Evolutionary conservation across 1,140 invertebrate genomes (phyloP).

Genomic region (Calosoma granatense): DNA sequence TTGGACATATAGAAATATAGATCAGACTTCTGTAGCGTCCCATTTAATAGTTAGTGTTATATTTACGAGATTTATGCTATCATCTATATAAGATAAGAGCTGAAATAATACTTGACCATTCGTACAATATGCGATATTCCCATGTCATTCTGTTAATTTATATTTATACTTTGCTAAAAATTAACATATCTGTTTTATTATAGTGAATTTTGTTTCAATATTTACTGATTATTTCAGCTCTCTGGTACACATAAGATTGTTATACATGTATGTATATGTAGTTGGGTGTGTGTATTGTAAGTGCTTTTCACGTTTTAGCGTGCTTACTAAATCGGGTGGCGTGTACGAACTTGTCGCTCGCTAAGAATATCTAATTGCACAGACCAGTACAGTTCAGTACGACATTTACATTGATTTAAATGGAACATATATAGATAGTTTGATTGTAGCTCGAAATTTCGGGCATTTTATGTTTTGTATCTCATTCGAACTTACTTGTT

Average conservation of each 20-base stretch:
- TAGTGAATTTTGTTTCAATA: background rate
- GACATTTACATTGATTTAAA: background rate
- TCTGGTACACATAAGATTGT: too few relatives aligned
- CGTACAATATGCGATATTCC: background rate
- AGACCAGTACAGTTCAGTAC: background rate
- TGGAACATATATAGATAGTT: background rate
- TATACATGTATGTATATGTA: too few relatives aligned
- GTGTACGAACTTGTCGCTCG: too few relatives aligned
- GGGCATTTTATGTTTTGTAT: too few relatives aligned
- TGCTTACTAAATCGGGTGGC: too few relatives aligned
- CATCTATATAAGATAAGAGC: background rate
- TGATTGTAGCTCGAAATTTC: background rate
- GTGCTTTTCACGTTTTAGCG: too few relatives aligned
- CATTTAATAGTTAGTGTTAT: constrained; percentile 1
- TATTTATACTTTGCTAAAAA: too few relatives aligned
- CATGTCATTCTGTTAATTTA: too few relatives aligned
- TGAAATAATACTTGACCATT: constrained; percentile 5
- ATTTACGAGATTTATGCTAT: background rate
- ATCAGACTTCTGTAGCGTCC: background rate
- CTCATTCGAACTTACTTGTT: too few relatives aligned
- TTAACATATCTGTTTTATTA: background rate
- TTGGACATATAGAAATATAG: constrained; percentile 1
- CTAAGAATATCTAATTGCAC: too few relatives aligned
- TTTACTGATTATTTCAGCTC: background rate
- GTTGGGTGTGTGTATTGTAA: too few relatives aligned